Evolutionary conservation across 2,888 invertebrate genomes (phyloP).

Genomic region (Zygothrica quintamaculata): DNA sequence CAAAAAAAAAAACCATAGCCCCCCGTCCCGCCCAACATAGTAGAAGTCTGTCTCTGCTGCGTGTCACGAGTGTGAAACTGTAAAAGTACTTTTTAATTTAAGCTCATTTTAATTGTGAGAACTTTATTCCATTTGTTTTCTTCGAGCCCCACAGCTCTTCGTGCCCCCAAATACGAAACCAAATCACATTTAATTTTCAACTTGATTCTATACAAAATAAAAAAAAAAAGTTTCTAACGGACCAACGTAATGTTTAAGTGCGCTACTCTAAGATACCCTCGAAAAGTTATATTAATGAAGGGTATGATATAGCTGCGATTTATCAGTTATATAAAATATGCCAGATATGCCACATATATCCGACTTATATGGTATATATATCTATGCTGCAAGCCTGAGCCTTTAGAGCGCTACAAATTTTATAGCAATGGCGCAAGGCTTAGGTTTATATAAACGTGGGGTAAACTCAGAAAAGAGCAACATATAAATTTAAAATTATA

Average conservation of each 20-base stretch:
- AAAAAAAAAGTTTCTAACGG: constrained; percentile 1
- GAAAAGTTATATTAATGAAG: not conserved
- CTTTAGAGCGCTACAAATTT: no score
- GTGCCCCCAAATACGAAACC: constrained; percentile 21
- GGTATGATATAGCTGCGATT: not conserved
- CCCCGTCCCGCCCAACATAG: not conserved
- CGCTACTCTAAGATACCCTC: no score
- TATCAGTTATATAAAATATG: no score
- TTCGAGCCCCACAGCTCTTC: constrained; percentile 14
- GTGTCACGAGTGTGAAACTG: constrained; percentile 70
- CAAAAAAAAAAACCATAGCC: no score
- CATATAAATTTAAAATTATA: no score
- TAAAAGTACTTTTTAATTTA: constrained; percentile 77
- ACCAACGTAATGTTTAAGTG: not conserved
- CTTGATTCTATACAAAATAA: constrained; percentile 17
- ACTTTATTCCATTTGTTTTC: constrained; percentile 69
- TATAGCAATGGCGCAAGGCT: no score
- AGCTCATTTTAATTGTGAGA: constrained; percentile 80
- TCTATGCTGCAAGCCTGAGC: no score
- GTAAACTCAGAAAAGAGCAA: no score
- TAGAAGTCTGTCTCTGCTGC: constrained; percentile 13
- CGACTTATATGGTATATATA: no score
- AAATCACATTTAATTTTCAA: constrained; percentile 57
- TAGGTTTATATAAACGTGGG: no score
- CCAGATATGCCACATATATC: no score